Percentiles rank a stretch among this genome's conserved stretches.
Evolutionary conservation across 2,113 vertebrate genomes (phyloP).

Genomic region (Phrynosoma platyrhinos): DNA sequence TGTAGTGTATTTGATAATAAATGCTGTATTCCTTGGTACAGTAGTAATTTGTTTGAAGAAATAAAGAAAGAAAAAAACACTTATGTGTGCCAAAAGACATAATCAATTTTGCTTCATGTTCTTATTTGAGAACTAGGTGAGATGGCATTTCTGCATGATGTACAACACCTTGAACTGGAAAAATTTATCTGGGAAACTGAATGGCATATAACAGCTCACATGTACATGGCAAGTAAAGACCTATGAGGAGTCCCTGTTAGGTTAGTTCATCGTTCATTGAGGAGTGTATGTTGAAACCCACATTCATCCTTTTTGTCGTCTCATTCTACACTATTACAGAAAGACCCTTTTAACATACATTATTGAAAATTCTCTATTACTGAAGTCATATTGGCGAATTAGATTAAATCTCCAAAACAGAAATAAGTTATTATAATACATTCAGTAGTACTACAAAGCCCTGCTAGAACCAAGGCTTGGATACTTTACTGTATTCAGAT

Average conservation of each 20-base stretch:
- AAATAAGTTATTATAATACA: slow-evolving; percentile 72
- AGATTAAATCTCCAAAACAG: slow-evolving; percentile 72
- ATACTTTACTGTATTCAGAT: slow-evolving; percentile 71
- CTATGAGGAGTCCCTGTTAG: slow-evolving; percentile 32
- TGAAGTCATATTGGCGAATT: slow-evolving; percentile 65
- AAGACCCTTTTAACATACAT: slow-evolving; percentile 73
- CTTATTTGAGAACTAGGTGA: slow-evolving; percentile 49
- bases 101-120: slow-evolving; percentile 57
- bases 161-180: slow-evolving; percentile 52
- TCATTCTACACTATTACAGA: slow-evolving; percentile 70
- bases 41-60: slow-evolving; percentile 57
- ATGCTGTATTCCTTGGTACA: slow-evolving; percentile 59
- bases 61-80: slow-evolving; percentile 30
- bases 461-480: slow-evolving; percentile 37
- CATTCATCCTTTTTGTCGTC: slow-evolving; percentile 60
- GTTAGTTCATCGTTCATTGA: slow-evolving; percentile 52
- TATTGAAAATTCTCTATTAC: slow-evolving; percentile 76
- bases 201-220: slow-evolving; percentile 38
- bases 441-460: slow-evolving; percentile 52
- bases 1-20: slow-evolving; percentile 25
- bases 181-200: slow-evolving; percentile 58
- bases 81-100: slow-evolving; percentile 40
- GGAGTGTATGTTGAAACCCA: slow-evolving; percentile 52
- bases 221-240: neutral
- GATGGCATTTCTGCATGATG: slow-evolving; percentile 35